Percentiles rank a stretch among this genome's conserved stretches.
These are phyloP conservation scores for Zaprionus davidi DNA, from an alignment of 1,140 invertebrate genomes.

Conservation along the genomic window DNA sequence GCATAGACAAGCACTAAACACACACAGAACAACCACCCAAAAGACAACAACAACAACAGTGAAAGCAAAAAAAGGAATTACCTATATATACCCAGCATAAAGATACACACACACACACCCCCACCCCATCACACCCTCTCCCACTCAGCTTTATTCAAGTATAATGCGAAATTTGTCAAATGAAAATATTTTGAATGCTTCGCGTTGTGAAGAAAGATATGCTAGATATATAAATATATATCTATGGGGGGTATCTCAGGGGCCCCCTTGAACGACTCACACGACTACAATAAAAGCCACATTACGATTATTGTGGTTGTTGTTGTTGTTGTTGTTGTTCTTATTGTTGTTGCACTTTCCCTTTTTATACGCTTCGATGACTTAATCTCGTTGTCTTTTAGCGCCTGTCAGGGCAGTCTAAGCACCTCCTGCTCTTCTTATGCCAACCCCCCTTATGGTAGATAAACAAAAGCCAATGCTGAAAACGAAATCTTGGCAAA, in stretches of 20 bases:
- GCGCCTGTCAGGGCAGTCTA: conserved; percentile 61
- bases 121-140: not conserved
- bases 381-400: conserved; percentile 74
- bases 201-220: conserved; percentile 6
- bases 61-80: conserved; percentile 40
- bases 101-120: not conserved
- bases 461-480: conserved; percentile 46
- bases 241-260: not conserved
- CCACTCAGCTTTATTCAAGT: conserved; percentile 10
- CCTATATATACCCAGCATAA: not conserved
- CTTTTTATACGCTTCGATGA: conserved; percentile 71
- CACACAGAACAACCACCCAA: conserved; percentile 49
- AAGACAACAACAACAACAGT: conserved; percentile 19
- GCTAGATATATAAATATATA: not conserved
- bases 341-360: conserved; percentile 38
- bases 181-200: conserved; percentile 71
- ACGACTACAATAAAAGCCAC: conserved; percentile 59
- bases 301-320: conserved; percentile 52
- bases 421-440: not conserved
- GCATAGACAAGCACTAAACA: conserved; percentile 37
- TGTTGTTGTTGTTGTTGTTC: conserved; percentile 29
- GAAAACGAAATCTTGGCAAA: conserved; percentile 50
- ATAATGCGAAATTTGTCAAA: conserved; percentile 74
- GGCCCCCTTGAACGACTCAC: not conserved
- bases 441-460: not conserved